Evolutionary conservation across 23 tunicate species (phyloP).

Genomic region (Oikopleura vanhoeffeni): DNA sequence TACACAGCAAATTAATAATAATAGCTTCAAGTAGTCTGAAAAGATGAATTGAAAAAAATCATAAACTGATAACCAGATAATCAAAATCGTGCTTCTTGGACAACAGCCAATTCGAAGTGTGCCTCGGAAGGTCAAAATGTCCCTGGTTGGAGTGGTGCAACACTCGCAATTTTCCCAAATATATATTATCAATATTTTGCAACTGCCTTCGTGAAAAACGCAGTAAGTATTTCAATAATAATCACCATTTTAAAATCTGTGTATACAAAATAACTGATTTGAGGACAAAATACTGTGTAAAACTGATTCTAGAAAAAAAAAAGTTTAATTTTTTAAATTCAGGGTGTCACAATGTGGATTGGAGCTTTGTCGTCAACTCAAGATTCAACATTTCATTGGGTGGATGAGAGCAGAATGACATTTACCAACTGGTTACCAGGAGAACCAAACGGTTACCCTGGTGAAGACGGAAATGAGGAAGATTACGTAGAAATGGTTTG

Average conservation of each 20-base stretch:
- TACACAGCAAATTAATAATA: too few relatives aligned
- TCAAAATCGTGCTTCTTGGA: not conserved
- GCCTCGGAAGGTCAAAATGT: not conserved
- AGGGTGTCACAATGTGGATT: not conserved
- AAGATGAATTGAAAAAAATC: too few relatives aligned
- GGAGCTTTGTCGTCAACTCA: not conserved
- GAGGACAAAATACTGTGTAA: too few relatives aligned
- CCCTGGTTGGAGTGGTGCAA: conserved; percentile 6
- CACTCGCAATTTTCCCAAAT: conserved; percentile 6
- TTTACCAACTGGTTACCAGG: not conserved
- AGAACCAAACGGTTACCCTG: not conserved
- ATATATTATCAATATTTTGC: not conserved
- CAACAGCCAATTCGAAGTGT: not conserved
- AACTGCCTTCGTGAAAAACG: not conserved
- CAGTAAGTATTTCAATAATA: too few relatives aligned
- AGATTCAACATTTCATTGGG: not conserved
- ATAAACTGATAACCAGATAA: too few relatives aligned
- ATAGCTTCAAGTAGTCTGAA: too few relatives aligned
- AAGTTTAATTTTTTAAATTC: too few relatives aligned
- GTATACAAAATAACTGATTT: too few relatives aligned
- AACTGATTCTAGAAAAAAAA: too few relatives aligned
- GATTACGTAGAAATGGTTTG: not conserved
- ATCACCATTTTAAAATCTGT: too few relatives aligned
- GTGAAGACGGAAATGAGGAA: not conserved
- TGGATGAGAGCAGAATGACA: not conserved